A percentile compares a stretch with the other conserved stretches of the same genome.
These are phyloP conservation scores for Oscheius myriophilus DNA, from an alignment of 2,888 invertebrate genomes.

Conservation along the genomic window DNA sequence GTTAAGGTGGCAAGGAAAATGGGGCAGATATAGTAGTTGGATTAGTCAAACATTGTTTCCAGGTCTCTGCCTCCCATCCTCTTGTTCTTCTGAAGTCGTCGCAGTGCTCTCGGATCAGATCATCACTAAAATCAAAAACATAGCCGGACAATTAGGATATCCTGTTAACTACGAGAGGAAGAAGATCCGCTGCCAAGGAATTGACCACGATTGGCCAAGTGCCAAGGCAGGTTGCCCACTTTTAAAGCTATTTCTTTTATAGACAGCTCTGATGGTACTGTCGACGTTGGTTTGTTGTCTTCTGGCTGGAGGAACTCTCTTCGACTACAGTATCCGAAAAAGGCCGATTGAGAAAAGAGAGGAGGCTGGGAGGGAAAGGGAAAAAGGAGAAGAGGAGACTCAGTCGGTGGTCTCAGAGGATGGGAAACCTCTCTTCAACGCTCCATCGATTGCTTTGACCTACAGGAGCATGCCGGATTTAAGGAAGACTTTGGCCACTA, in stretches of 20 bases:
- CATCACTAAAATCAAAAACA: neutral
- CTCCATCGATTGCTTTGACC: conserved; percentile 53
- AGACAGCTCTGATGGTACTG: neutral
- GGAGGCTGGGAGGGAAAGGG: neutral
- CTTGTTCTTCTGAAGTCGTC: neutral
- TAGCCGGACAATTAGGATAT: neutral
- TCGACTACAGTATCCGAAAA: conserved; percentile 2
- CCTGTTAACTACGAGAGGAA: neutral
- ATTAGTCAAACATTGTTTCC: too few species aligned
- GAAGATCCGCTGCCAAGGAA: conserved; percentile 1
- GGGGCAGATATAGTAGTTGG: too few species aligned
- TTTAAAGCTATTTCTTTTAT: neutral
- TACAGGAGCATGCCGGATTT: conserved; percentile 34
- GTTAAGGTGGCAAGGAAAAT: too few species aligned
- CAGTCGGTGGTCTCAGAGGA: too few species aligned
- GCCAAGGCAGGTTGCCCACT: neutral
- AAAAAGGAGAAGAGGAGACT: neutral
- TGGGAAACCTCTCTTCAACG: conserved; percentile 6
- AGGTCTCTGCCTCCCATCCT: neutral
- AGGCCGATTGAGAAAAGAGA: neutral
- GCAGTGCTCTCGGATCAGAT: neutral
- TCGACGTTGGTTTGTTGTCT: neutral
- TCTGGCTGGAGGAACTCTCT: neutral
- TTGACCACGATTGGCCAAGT: neutral
- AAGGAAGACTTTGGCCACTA: neutral